Evolutionary conservation across 35 echinoderm and acorn worm genomes (phyloP).

Genomic region (Diadema setosum): DNA sequence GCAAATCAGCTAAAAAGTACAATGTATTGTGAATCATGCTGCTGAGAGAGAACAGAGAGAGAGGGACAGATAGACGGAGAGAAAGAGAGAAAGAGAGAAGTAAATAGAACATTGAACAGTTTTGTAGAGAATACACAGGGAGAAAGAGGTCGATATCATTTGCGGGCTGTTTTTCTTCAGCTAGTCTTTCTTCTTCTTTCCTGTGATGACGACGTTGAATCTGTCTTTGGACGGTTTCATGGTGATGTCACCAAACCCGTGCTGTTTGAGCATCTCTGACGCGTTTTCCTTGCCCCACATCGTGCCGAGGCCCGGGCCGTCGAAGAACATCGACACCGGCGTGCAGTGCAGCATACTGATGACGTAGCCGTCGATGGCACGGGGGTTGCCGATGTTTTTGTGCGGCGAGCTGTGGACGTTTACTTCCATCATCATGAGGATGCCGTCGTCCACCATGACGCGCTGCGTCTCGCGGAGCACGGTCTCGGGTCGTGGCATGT

Average conservation of each 20-base stretch:
- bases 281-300: slow-evolving; percentile 97
- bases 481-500: slow-evolving; percentile 74
- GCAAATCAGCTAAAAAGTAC: no score
- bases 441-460: slow-evolving; percentile 69
- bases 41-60: neutral
- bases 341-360: slow-evolving; percentile 98
- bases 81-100: neutral
- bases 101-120: neutral
- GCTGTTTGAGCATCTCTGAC: slow-evolving; percentile 57
- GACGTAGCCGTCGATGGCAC: slow-evolving; percentile 93
- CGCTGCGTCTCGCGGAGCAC: slow-evolving; percentile 67
- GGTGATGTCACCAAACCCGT: slow-evolving; percentile 85
- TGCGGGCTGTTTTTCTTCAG: no score
- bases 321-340: slow-evolving; percentile 84
- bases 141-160: neutral
- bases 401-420: slow-evolving; percentile 81
- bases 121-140: neutral
- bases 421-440: slow-evolving; percentile 82
- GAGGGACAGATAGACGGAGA: neutral
- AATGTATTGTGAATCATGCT: no score
- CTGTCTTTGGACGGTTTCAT: slow-evolving; percentile 76
- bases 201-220: slow-evolving; percentile 81
- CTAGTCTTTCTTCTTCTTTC: slow-evolving; percentile 80
- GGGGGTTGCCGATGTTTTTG: slow-evolving; percentile 92
- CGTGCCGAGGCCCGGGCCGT: slow-evolving; percentile 80